These are phyloP conservation scores for Xestia ashworthii DNA, from an alignment of 2,888 invertebrate species.

Conservation along the genomic window DNA sequence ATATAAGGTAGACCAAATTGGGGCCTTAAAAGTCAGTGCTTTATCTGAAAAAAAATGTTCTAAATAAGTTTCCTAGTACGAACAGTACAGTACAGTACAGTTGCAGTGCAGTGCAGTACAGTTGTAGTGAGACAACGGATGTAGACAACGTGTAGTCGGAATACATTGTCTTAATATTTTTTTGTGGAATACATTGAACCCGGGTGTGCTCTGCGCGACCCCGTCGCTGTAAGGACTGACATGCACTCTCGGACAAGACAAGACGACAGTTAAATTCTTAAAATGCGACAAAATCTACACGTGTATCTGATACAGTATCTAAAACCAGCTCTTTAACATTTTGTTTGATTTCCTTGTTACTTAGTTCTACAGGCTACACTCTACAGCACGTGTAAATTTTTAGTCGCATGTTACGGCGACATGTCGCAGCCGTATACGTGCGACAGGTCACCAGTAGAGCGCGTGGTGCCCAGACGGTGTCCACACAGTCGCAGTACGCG, in stretches of 20 bases:
- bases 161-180: conserved; percentile 70
- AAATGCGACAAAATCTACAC: conserved; percentile 6
- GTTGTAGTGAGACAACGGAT: conserved; percentile 62
- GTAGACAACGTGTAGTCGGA: conserved; percentile 67
- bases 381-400: background rate
- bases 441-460: conserved; percentile 30
- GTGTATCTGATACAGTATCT: background rate
- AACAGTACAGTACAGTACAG: no score
- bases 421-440: conserved; percentile 34
- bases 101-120: no score
- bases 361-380: background rate
- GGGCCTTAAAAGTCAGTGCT: conserved; percentile 3
- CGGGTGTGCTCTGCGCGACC: conserved; percentile 58
- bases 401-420: conserved; percentile 26
- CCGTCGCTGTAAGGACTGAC: conserved; percentile 44
- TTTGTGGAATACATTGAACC: conserved; percentile 74
- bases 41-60: conserved; percentile 37
- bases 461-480: conserved; percentile 38
- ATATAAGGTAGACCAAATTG: conserved; percentile 21
- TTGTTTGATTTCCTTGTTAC: background rate
- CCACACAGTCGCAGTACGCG: conserved; percentile 35
- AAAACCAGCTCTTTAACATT: conserved; percentile 2
- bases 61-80: conserved; percentile 60
- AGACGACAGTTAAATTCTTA: background rate
- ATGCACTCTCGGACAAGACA: conserved; percentile 46